Evolutionary conservation across 53 echinoderm and acorn worm genomes (phyloP).

Genomic region (Paracentrotus lividus): DNA sequence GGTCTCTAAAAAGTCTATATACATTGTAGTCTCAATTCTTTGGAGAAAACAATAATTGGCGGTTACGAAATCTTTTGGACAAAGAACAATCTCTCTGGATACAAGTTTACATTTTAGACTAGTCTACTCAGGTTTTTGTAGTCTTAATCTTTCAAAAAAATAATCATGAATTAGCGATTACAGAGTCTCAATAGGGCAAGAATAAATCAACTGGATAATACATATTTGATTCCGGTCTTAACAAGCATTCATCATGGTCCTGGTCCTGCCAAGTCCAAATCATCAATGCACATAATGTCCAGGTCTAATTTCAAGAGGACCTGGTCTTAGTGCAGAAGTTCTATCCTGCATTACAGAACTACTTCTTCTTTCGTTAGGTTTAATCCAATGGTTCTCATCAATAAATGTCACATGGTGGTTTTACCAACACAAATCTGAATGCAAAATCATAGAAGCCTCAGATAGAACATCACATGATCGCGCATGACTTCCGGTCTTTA

Average conservation of each 20-base stretch:
- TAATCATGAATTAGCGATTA: too few species aligned
- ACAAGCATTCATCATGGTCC: neutral
- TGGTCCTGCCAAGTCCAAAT: neutral
- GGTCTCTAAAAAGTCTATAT: too few species aligned
- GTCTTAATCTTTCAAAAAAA: too few species aligned
- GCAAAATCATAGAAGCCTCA: neutral
- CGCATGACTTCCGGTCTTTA: slow-evolving; percentile 79
- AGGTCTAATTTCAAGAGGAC: neutral
- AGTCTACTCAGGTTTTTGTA: too few species aligned
- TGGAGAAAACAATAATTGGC: too few species aligned
- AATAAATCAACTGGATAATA: neutral
- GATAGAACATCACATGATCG: slow-evolving; percentile 79
- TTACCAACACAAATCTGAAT: neutral
- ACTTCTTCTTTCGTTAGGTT: too few species aligned
- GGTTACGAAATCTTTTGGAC: too few species aligned
- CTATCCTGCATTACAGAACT: neutral
- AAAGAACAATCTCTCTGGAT: too few species aligned
- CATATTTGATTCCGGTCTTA: neutral
- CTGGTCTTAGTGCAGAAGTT: neutral
- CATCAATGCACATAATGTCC: neutral
- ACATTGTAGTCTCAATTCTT: too few species aligned
- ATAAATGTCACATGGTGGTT: neutral
- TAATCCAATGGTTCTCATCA: neutral
- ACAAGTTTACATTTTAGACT: too few species aligned
- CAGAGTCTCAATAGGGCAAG: too few species aligned